Percentiles rank a stretch among this genome's conserved stretches.
phyloP scores from a whole-genome alignment of 2,113 vertebrate species.

The Rhynchomys soricoides region DNA sequence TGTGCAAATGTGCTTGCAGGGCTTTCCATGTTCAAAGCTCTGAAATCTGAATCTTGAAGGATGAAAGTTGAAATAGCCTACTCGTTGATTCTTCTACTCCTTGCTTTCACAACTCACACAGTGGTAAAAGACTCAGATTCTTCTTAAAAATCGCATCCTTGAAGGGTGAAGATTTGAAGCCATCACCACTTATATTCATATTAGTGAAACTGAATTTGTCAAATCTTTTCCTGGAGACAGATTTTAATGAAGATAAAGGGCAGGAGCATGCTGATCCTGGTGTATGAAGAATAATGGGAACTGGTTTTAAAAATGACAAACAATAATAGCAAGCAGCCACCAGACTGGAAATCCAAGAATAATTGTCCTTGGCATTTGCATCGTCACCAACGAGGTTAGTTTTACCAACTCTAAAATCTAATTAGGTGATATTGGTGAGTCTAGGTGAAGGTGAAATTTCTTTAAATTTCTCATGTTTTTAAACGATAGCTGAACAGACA shows the following conservation, averaged over 20 bases:
- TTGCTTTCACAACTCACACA: background rate
- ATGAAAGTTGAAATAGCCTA: background rate
- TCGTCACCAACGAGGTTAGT: background rate
- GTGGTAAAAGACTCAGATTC: background rate
- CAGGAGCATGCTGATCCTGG: background rate
- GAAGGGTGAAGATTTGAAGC: background rate
- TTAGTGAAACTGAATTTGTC: conserved; percentile 30
- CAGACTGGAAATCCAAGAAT: background rate
- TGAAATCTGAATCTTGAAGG: background rate
- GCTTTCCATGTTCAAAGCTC: background rate
- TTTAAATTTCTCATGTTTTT: conserved; percentile 71
- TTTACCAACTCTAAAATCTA: conserved; percentile 64
- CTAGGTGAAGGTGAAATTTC: conserved; percentile 73
- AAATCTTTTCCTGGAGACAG: background rate
- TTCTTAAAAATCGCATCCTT: background rate
- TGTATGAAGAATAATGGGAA: background rate
- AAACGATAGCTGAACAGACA: conserved; percentile 68
- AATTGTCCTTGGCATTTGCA: background rate
- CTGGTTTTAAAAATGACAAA: background rate
- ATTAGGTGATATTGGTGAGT: conserved; percentile 71
- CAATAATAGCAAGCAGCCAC: background rate
- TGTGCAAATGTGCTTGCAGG: fast-evolving
- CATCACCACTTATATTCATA: background rate
- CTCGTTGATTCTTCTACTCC: background rate
- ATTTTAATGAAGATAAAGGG: background rate